A percentile compares a stretch with the other conserved stretches of the same genome.
These are phyloP conservation scores for Andrena minutula DNA, from an alignment of 2,888 invertebrate genomes.

Conservation along the genomic window DNA sequence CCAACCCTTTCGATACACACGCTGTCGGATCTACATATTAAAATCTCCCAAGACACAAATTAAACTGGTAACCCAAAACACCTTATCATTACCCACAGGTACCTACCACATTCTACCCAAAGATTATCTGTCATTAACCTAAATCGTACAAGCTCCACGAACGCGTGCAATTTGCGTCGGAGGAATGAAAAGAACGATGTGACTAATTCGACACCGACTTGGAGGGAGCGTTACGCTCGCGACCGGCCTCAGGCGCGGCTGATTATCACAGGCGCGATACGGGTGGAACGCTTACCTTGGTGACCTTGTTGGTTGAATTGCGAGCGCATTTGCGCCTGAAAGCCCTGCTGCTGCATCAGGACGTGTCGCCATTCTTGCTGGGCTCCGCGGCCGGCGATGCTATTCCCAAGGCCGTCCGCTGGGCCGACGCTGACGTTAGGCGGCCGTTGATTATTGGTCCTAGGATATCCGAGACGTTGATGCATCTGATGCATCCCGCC, in stretches of 20 bases:
- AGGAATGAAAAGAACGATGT: not conserved
- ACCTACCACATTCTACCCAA: too few species aligned
- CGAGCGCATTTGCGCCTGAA: conserved; percentile 86
- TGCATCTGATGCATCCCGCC: conserved; percentile 85
- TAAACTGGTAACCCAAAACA: too few species aligned
- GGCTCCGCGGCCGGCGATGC: conserved; percentile 84
- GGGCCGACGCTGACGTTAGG: conserved; percentile 88
- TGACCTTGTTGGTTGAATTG: conserved; percentile 86
- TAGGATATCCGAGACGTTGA: conserved; percentile 84
- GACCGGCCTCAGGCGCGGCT: not conserved
- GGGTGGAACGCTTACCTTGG: conserved; percentile 78
- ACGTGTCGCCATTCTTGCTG: conserved; percentile 88
- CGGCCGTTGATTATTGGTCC: conserved; percentile 86
- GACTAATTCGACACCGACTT: conserved; percentile 10
- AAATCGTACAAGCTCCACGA: not conserved
- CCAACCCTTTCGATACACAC: too few species aligned
- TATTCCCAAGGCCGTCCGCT: conserved; percentile 86
- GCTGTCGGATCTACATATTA: too few species aligned
- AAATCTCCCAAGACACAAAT: too few species aligned
- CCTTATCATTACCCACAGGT: too few species aligned
- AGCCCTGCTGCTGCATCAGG: conserved; percentile 87
- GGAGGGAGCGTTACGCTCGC: not conserved
- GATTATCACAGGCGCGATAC: conserved; percentile 22
- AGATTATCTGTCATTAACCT: not conserved
- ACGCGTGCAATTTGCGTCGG: not conserved